Percentiles rank a stretch among this genome's conserved stretches.
Conservation (phyloP, 1,140 invertebrate genomes). For the Drosophila truncata region DNA sequence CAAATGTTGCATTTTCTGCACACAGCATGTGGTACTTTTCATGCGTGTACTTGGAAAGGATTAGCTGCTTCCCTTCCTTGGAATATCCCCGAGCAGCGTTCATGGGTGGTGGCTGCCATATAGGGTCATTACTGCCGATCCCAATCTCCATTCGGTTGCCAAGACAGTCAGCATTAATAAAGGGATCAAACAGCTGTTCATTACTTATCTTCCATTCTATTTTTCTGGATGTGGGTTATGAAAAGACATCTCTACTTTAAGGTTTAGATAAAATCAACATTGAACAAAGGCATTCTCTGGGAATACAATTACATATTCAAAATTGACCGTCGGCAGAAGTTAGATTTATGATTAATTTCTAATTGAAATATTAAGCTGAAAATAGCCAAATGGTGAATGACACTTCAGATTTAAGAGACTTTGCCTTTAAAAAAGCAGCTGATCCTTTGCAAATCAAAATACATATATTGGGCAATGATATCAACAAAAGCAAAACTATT, state of each 20-base stretch:
- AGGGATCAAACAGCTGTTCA: constrained; percentile 54
- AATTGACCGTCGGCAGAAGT: neutral
- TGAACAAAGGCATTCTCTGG: neutral
- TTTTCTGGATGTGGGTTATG: neutral
- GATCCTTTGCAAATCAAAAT: no score
- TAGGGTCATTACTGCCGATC: constrained; percentile 38
- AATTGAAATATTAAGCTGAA: neutral
- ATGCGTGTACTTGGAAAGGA: constrained; percentile 74
- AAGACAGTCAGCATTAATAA: constrained; percentile 27
- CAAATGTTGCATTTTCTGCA: constrained; percentile 79
- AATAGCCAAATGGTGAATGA: neutral
- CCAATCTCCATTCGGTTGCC: constrained; percentile 40
- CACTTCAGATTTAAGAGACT: neutral
- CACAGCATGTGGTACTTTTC: constrained; percentile 72
- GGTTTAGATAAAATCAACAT: neutral
- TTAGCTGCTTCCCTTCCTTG: constrained; percentile 41
- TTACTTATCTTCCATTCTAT: constrained; percentile 4
- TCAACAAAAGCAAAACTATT: neutral
- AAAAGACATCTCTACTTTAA: neutral
- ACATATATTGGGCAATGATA: no score
- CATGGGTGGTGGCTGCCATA: constrained; percentile 32
- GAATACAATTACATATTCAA: neutral
- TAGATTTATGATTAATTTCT: neutral
- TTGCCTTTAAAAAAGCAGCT: neutral
- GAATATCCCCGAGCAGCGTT: constrained; percentile 21